phyloP scores from a whole-genome alignment of 1,140 invertebrate genomes.

The Aphelenchoides fujianensis region DNA sequence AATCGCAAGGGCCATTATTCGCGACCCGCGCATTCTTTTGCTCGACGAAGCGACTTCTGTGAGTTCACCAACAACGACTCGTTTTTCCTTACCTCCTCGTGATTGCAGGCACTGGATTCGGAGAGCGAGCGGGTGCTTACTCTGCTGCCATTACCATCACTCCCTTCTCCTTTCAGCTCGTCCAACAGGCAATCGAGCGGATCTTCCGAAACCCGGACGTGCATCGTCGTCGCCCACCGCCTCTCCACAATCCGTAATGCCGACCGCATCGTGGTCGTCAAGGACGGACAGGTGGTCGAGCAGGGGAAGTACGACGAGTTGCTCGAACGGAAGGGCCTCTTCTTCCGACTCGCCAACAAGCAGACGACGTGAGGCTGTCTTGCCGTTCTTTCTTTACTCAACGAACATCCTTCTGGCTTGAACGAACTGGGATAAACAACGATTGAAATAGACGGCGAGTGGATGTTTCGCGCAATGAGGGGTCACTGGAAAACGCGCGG shows the following conservation, averaged over 20 bases:
- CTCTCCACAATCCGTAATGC: conserved; percentile 72
- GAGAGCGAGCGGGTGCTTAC: conserved; percentile 75
- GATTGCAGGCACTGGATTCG: conserved; percentile 80
- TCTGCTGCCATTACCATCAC: neutral
- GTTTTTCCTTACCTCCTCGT: no score
- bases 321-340: conserved; percentile 63
- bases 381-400: no score
- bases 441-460: neutral
- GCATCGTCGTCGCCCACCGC: conserved; percentile 75
- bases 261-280: conserved; percentile 66
- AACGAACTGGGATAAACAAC: no score
- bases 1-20: conserved; percentile 48
- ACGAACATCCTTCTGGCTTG: no score
- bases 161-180: neutral
- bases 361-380: conserved; percentile 18
- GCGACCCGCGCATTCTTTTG: conserved; percentile 83
- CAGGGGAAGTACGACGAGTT: conserved; percentile 64
- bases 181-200: conserved; percentile 39
- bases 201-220: conserved; percentile 66
- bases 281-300: conserved; percentile 31
- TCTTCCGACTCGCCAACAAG: conserved; percentile 49
- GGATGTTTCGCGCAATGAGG: neutral
- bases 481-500: no score
- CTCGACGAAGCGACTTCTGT: conserved; percentile 98
- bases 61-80: no score